phyloP scores from a whole-genome alignment of 2,888 invertebrate genomes.

The Cheilosia vulpina region DNA sequence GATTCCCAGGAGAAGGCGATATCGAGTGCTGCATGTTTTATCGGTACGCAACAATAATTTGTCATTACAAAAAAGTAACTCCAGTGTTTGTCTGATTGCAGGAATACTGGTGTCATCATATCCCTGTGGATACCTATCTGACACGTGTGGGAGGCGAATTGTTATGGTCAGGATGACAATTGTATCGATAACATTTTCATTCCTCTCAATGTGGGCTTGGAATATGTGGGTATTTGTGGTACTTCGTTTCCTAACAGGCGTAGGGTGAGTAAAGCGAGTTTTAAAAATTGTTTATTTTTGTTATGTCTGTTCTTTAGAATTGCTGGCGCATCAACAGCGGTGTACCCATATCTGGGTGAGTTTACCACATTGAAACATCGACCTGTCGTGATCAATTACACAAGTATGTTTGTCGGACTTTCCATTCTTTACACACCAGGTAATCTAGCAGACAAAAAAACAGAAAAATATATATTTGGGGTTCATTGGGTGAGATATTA shows the following conservation, averaged over 20 bases:
- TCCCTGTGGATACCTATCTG: constrained; percentile 86
- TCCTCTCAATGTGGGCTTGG: constrained; percentile 84
- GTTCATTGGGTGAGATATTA: neutral
- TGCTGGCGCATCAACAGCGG: constrained; percentile 83
- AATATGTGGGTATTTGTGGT: constrained; percentile 84
- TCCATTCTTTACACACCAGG: constrained; percentile 76
- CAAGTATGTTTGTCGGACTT: constrained; percentile 82
- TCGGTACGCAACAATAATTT: constrained; percentile 83
- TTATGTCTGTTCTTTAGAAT: constrained; percentile 79
- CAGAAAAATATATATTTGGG: neutral
- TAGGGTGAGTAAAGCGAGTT: constrained; percentile 82
- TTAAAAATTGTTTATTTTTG: neutral
- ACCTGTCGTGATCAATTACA: constrained; percentile 82
- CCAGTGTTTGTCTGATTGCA: constrained; percentile 66
- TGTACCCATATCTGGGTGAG: constrained; percentile 84
- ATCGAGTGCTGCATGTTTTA: constrained; percentile 87
- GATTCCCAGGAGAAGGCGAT: constrained; percentile 86
- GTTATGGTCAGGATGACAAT: constrained; percentile 84
- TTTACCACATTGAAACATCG: constrained; percentile 81
- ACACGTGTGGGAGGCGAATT: constrained; percentile 84
- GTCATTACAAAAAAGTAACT: constrained; percentile 40
- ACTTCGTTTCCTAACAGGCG: constrained; percentile 85
- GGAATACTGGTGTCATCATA: constrained; percentile 86
- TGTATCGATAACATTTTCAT: constrained; percentile 83
- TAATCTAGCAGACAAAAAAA: constrained; percentile 22